phyloP scores from a whole-genome alignment of 2,113 vertebrate species.

The Pachypanchax playfairii region DNA sequence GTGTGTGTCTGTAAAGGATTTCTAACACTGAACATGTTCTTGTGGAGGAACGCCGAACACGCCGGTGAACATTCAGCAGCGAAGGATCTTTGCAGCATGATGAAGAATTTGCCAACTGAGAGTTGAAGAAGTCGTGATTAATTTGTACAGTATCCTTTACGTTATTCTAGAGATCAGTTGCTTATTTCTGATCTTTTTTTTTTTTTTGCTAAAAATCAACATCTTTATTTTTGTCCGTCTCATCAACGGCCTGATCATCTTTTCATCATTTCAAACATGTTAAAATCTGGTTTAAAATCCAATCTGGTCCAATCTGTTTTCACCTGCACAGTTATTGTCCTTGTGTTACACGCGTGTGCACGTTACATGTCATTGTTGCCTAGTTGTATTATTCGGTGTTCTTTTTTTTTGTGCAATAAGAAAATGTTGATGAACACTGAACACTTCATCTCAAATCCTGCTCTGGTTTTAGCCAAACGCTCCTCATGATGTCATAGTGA shows the following conservation, averaged over 20 bases:
- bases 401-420: constrained; percentile 37
- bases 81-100: constrained; percentile 24
- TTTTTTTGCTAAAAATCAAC: not conserved
- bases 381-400: constrained; percentile 22
- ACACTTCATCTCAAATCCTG: not conserved
- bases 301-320: constrained; percentile 6
- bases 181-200: constrained; percentile 63
- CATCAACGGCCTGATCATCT: no score
- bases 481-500: constrained; percentile 10
- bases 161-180: constrained; percentile 43
- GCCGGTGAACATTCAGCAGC: constrained; percentile 14
- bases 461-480: constrained; percentile 34
- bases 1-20: constrained; percentile 24
- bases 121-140: constrained; percentile 45
- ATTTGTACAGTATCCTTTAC: constrained; percentile 65
- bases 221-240: no score
- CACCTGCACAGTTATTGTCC: constrained; percentile 17
- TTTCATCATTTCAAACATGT: constrained; percentile 41
- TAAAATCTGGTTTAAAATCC: no score
- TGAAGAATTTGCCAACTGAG: constrained; percentile 44
- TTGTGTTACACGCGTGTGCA: constrained; percentile 2
- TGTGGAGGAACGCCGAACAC: constrained; percentile 13
- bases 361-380: constrained; percentile 32
- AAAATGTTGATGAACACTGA: constrained; percentile 1
- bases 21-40: constrained; percentile 1